Evolutionary conservation across 2,113 vertebrate genomes (phyloP).

Genomic region (Gobio gobio): DNA sequence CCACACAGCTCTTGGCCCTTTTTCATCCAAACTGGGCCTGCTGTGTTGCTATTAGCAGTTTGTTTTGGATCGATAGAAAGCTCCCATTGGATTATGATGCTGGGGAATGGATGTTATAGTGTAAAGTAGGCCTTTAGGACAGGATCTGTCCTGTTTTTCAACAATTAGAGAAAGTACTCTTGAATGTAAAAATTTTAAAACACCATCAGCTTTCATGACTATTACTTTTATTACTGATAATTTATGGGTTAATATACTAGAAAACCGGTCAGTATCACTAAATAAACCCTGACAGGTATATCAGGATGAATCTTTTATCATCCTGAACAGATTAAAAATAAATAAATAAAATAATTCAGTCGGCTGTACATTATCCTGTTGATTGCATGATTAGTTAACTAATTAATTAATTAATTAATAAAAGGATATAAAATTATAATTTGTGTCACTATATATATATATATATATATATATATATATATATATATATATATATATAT

Average conservation of each 20-base stretch:
- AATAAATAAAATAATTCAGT: too few species aligned
- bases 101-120: constrained; percentile 28
- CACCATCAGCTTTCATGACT: neutral
- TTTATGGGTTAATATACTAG: neutral
- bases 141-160: constrained; percentile 26
- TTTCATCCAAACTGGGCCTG: constrained; percentile 61
- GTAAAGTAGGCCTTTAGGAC: constrained; percentile 38
- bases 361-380: neutral
- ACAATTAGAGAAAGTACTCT: constrained; percentile 21
- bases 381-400: neutral
- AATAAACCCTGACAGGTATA: neutral
- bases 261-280: neutral
- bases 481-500: too few species aligned
- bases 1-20: constrained; percentile 55
- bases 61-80: constrained; percentile 62
- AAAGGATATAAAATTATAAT: too few species aligned
- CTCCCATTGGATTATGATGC: constrained; percentile 39
- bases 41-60: constrained; percentile 65
- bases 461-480: too few species aligned
- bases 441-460: too few species aligned
- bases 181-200: constrained; percentile 5
- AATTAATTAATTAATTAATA: too few species aligned
- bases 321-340: neutral
- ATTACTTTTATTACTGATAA: neutral
- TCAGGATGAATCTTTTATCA: neutral